Evolutionary conservation across 2,113 vertebrate genomes (phyloP).

Genomic region (Gopherus evgoodei): DNA sequence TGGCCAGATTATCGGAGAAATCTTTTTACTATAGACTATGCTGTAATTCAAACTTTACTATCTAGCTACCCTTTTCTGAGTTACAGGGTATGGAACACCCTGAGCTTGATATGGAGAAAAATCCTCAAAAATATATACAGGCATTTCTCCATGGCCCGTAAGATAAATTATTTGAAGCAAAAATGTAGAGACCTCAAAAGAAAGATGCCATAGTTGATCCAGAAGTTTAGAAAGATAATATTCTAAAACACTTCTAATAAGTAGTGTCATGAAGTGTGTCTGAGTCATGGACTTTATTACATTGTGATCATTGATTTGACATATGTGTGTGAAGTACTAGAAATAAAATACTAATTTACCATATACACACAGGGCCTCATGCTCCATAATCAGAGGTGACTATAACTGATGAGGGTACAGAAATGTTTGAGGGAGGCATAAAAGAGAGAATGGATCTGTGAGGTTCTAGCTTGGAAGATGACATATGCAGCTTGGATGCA

Average conservation of each 20-base stretch:
- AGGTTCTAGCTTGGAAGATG: neutral
- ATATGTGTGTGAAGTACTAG: neutral
- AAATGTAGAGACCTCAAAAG: neutral
- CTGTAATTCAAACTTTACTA: neutral
- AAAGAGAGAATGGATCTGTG: neutral
- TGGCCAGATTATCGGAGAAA: neutral
- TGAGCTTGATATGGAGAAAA: neutral
- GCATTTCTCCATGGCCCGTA: too few relatives aligned
- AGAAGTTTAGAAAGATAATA: neutral
- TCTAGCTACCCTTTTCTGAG: neutral
- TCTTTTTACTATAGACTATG: neutral
- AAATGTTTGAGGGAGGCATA: neutral
- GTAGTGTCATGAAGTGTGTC: too few relatives aligned
- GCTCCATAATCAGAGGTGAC: neutral
- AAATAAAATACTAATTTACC: neutral
- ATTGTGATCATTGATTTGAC: too few relatives aligned
- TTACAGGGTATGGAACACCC: neutral
- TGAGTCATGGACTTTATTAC: too few relatives aligned
- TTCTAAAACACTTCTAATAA: too few relatives aligned
- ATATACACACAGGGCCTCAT: fast-evolving
- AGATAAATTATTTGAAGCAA: neutral
- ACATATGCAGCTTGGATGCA: neutral
- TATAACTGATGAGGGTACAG: neutral
- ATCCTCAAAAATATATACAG: too few relatives aligned
- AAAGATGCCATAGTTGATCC: neutral